phyloP scores from a whole-genome alignment of 2,888 invertebrate genomes.

The Endomychus coccineus region DNA sequence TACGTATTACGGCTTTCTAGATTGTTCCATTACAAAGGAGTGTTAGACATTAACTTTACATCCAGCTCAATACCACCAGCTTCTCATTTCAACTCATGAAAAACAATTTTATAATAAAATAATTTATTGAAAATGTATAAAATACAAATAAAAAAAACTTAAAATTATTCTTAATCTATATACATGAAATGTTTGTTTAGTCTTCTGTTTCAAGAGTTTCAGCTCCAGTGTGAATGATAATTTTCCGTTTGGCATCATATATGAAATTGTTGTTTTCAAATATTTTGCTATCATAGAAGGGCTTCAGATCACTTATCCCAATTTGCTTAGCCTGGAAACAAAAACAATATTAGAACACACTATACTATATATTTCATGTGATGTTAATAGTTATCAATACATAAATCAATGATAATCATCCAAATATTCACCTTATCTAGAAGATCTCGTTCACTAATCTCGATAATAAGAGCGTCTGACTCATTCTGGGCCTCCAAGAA shows the following conservation, averaged over 20 bases:
- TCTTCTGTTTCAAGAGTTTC: constrained; percentile 39
- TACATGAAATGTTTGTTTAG: constrained; percentile 2
- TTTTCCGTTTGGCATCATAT: constrained; percentile 75
- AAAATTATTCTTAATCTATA: background rate
- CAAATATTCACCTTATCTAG: constrained; percentile 50
- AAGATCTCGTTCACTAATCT: constrained; percentile 78
- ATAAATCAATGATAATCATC: constrained; percentile 5
- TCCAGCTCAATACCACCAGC: too few relatives aligned
- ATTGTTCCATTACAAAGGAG: too few relatives aligned
- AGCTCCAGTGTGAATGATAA: constrained; percentile 75
- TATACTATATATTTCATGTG: background rate
- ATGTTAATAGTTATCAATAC: background rate
- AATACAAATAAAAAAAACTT: constrained; percentile 3
- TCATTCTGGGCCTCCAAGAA: constrained; percentile 69
- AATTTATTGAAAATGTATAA: constrained; percentile 1
- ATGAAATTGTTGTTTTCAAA: constrained; percentile 84
- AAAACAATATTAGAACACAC: constrained; percentile 2
- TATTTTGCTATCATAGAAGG: constrained; percentile 86
- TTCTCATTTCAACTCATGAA: background rate
- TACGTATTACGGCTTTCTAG: too few relatives aligned
- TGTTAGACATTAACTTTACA: too few relatives aligned
- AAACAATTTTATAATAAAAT: background rate
- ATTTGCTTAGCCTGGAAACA: constrained; percentile 78
- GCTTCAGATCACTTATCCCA: constrained; percentile 78
- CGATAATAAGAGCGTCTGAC: constrained; percentile 56